These are phyloP conservation scores for Carposina sasakii DNA, from an alignment of 1,140 invertebrate species.

Conservation along the genomic window DNA sequence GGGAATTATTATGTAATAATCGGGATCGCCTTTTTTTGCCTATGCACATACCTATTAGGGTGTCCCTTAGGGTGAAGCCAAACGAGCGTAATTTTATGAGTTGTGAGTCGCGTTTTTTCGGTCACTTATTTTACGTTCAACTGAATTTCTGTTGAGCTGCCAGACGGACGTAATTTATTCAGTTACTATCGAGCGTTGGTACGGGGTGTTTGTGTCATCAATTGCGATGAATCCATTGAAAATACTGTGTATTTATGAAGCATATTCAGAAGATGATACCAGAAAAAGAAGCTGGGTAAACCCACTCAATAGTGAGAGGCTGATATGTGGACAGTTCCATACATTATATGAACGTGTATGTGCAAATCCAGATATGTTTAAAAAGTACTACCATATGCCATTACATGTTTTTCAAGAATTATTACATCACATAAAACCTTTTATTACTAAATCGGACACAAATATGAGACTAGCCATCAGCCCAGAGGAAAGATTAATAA, in stretches of 20 bases:
- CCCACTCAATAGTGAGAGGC: conserved; percentile 23
- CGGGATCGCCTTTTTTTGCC: too few relatives aligned
- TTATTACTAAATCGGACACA: too few relatives aligned
- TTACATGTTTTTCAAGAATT: conserved; percentile 29
- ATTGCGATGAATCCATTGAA: conserved; percentile 24
- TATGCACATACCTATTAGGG: too few relatives aligned
- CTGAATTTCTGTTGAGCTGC: conserved; percentile 1
- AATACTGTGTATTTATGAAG: conserved; percentile 27
- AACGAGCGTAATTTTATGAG: conserved; percentile 3
- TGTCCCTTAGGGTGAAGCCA: too few relatives aligned
- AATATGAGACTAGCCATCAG: too few relatives aligned
- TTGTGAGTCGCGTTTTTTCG: conserved; percentile 2
- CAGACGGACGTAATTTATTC: conserved; percentile 4
- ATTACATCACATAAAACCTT: conserved; percentile 24
- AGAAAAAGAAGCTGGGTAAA: conserved; percentile 28
- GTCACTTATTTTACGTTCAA: conserved; percentile 2
- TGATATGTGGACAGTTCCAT: conserved; percentile 23
- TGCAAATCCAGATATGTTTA: conserved; percentile 26
- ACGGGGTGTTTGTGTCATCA: conserved; percentile 18
- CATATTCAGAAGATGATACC: conserved; percentile 27
- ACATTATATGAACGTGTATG: conserved; percentile 24
- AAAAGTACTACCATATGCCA: conserved; percentile 25
- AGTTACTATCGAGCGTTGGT: conserved; percentile 3
- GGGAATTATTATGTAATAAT: too few relatives aligned
- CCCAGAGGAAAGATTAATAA: too few relatives aligned